Conservation (phyloP, 2,797 vertebrate genomes). For the Lutjanus campechanus region DNA sequence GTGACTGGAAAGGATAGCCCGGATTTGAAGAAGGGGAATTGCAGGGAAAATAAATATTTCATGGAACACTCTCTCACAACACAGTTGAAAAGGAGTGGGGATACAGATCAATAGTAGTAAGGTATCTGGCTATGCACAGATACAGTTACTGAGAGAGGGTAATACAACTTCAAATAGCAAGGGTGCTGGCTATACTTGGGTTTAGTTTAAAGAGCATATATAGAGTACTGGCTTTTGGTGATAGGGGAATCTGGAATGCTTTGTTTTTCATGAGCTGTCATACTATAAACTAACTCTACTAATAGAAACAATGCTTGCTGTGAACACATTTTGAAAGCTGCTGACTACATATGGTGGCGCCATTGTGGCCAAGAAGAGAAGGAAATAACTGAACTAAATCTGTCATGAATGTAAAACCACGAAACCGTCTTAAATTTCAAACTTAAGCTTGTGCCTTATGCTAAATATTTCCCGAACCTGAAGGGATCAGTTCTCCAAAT, state of each 20-base stretch:
- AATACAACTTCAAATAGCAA: conserved; percentile 31
- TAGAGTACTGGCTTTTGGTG: neutral
- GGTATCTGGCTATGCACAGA: conserved; percentile 56
- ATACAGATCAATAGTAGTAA: conserved; percentile 63
- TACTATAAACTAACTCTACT: neutral
- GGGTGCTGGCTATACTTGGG: neutral
- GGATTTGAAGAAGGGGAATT: conserved; percentile 51
- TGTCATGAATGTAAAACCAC: neutral
- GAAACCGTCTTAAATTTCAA: neutral
- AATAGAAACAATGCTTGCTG: neutral
- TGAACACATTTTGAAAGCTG: conserved; percentile 10
- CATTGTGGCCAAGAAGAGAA: no score
- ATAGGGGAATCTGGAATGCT: neutral
- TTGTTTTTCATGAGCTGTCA: neutral
- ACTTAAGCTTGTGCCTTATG: no score
- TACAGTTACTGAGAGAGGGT: conserved; percentile 32
- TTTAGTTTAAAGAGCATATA: conserved; percentile 15
- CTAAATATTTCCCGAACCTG: no score
- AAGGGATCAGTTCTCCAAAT: no score
- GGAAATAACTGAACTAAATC: neutral
- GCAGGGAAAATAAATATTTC: conserved; percentile 72
- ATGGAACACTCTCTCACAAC: conserved; percentile 62
- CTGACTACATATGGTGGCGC: neutral
- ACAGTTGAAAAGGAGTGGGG: conserved; percentile 50
- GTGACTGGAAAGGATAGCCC: conserved; percentile 61